These are phyloP conservation scores for Papilio xuthus DNA, from an alignment of 1,140 invertebrate genomes.

Conservation along the genomic window DNA sequence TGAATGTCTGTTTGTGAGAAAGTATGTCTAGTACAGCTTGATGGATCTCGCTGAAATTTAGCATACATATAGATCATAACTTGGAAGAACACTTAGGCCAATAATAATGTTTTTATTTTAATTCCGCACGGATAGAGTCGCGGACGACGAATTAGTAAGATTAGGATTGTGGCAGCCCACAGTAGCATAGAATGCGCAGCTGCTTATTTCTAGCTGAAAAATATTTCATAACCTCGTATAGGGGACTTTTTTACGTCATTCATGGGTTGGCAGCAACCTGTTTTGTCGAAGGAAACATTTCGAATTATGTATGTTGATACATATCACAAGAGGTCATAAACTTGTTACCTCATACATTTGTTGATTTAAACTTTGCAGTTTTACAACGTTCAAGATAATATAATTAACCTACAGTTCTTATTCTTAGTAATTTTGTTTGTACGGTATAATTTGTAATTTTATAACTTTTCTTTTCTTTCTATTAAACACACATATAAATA, in stretches of 20 bases:
- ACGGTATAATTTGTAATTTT: too few species aligned
- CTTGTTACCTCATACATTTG: neutral
- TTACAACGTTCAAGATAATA: too few species aligned
- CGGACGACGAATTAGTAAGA: neutral
- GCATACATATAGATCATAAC: too few species aligned
- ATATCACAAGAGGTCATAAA: neutral
- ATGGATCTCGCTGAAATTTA: too few species aligned
- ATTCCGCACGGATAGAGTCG: too few species aligned
- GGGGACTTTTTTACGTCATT: neutral
- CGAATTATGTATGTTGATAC: too few species aligned
- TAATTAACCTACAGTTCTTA: too few species aligned
- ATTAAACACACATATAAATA: neutral
- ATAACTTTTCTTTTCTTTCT: too few species aligned
- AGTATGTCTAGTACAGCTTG: too few species aligned
- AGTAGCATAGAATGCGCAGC: neutral
- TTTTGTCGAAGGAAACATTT: conserved; percentile 1
- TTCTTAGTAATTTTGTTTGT: too few species aligned
- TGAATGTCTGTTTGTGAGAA: too few species aligned
- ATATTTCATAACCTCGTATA: neutral
- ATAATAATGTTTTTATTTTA: neutral
- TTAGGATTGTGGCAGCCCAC: neutral
- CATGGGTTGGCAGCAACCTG: neutral
- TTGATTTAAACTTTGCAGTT: neutral
- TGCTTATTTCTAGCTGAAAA: neutral
- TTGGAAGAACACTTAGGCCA: too few species aligned